phyloP scores from a whole-genome alignment of 2,888 invertebrate species.

The Aplocera efformata region DNA sequence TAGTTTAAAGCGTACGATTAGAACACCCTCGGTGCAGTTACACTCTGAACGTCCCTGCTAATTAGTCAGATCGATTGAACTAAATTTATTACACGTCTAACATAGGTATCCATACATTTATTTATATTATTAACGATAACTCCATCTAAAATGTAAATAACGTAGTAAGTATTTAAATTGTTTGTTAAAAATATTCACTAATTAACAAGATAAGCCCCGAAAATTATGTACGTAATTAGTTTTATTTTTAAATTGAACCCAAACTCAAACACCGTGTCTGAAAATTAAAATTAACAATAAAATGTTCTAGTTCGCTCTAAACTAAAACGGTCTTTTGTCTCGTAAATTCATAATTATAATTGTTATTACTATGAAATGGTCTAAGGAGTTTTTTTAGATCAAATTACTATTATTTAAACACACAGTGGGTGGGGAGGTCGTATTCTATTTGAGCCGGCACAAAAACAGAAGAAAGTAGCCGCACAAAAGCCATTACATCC shows the following conservation, averaged over 20 bases:
- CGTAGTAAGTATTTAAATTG: slow-evolving; percentile 39
- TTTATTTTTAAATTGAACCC: slow-evolving; percentile 39
- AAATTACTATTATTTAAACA: slow-evolving; percentile 23
- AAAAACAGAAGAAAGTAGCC: slow-evolving; percentile 64
- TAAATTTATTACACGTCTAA: not conserved
- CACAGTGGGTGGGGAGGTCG: slow-evolving; percentile 29
- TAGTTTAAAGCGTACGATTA: too few relatives aligned
- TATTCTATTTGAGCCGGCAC: slow-evolving; percentile 19
- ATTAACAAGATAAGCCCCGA: slow-evolving; percentile 49
- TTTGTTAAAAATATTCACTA: slow-evolving; percentile 44
- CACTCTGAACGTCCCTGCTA: too few relatives aligned
- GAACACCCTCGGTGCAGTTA: too few relatives aligned
- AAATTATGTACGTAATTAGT: slow-evolving; percentile 49
- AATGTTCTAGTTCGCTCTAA: slow-evolving; percentile 32
- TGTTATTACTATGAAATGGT: not conserved
- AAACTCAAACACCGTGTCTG: slow-evolving; percentile 40
- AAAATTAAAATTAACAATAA: slow-evolving; percentile 46
- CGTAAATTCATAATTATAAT: slow-evolving; percentile 25
- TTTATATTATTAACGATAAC: slow-evolving; percentile 15
- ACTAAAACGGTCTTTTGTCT: slow-evolving; percentile 18
- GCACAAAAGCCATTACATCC: slow-evolving; percentile 73
- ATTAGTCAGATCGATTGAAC: not conserved
- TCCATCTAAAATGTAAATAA: slow-evolving; percentile 34
- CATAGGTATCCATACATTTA: not conserved
- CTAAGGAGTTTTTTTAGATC: slow-evolving; percentile 6